phyloP scores from a whole-genome alignment of 2,888 invertebrate species.

The Drosophila fulvimacula region DNA sequence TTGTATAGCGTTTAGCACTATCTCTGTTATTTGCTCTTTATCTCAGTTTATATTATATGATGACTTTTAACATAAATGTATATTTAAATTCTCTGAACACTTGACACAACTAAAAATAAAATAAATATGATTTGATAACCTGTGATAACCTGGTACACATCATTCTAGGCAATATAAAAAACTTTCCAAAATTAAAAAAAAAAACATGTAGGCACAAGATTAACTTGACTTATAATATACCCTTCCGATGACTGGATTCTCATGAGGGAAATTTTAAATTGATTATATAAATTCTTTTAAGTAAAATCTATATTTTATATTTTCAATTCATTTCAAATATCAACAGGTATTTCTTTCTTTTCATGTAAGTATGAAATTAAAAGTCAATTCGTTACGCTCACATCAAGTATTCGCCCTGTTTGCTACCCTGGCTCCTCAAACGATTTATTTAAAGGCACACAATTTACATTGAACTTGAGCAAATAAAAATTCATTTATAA shows the following conservation, averaged over 20 bases:
- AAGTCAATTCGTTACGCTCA: neutral
- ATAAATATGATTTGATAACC: neutral
- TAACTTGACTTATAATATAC: too few relatives aligned
- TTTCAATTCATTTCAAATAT: too few relatives aligned
- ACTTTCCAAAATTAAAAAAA: neutral
- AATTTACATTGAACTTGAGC: neutral
- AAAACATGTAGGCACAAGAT: too few relatives aligned
- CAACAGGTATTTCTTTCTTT: too few relatives aligned
- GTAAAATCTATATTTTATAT: too few relatives aligned
- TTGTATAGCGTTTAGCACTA: neutral
- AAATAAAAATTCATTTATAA: neutral
- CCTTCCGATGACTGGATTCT: too few relatives aligned
- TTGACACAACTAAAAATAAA: neutral
- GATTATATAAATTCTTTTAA: too few relatives aligned
- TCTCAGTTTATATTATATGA: neutral
- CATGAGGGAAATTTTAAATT: too few relatives aligned
- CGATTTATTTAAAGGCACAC: neutral
- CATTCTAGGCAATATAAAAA: neutral
- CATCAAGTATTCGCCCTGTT: neutral
- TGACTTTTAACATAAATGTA: neutral
- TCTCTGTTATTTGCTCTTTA: neutral
- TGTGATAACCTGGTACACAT: neutral
- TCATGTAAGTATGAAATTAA: too few relatives aligned
- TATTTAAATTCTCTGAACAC: neutral
- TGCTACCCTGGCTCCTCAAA: neutral